phyloP scores from a whole-genome alignment of 2,888 invertebrate genomes.

The Chloroclystis v-ata region DNA sequence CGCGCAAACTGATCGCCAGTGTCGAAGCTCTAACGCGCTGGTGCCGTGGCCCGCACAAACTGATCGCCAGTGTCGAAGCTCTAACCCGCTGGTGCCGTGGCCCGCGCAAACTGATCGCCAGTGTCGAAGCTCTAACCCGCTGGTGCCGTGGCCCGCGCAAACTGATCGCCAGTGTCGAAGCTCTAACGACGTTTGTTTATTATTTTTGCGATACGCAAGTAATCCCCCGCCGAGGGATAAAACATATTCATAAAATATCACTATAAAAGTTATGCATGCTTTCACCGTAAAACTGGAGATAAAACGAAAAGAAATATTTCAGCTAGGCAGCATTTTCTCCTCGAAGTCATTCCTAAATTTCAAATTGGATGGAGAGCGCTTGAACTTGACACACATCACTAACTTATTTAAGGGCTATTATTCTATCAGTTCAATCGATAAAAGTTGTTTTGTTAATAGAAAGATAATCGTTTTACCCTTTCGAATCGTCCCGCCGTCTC shows the following conservation, averaged over 20 bases:
- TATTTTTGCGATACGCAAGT: constrained; percentile 21
- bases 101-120: no score
- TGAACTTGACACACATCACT: not conserved
- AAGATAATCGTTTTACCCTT: not conserved
- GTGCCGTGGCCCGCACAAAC: no score
- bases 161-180: constrained; percentile 22
- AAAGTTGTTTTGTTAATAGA: not conserved
- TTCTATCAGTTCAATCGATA: no score
- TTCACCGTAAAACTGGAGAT: constrained; percentile 12
- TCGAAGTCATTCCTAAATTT: not conserved
- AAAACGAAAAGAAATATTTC: constrained; percentile 7
- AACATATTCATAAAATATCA: constrained; percentile 19
- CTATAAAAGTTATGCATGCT: constrained; percentile 16
- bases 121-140: no score
- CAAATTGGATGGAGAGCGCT: not conserved
- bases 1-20: no score
- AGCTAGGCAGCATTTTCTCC: constrained; percentile 1
- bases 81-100: no score
- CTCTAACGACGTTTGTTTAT: constrained; percentile 25
- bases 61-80: no score
- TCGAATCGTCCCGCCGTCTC: not conserved
- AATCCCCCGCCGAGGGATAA: constrained; percentile 18
- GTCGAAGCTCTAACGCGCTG: no score
- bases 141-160: constrained; percentile 12
- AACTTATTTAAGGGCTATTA: not conserved